phyloP scores from a whole-genome alignment of 2,113 vertebrate genomes.

The Phyllostomus hastatus region DNA sequence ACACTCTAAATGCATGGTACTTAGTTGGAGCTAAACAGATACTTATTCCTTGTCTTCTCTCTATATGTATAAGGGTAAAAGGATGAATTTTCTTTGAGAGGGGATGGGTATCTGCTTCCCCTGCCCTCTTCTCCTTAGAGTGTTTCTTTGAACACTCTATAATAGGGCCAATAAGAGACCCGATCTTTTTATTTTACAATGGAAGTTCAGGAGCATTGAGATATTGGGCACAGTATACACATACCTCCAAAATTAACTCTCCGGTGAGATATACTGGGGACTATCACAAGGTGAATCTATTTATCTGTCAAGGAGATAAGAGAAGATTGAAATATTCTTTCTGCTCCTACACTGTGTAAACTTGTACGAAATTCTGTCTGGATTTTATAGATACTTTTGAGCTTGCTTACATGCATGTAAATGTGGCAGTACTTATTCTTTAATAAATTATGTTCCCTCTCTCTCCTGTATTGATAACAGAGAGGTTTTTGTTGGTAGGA shows the following conservation, averaged over 20 bases:
- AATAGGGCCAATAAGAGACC: neutral
- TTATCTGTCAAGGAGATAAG: conserved; percentile 7
- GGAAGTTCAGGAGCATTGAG: neutral
- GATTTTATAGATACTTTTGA: neutral
- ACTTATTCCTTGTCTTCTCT: neutral
- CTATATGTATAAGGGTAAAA: neutral
- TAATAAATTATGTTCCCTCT: neutral
- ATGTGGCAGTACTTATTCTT: neutral
- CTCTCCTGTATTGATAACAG: neutral
- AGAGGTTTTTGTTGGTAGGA: neutral
- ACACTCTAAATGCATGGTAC: neutral
- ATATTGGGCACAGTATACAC: neutral
- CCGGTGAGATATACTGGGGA: neutral
- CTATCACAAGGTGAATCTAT: neutral
- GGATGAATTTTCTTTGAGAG: neutral
- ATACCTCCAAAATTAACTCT: neutral
- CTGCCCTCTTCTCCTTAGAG: neutral
- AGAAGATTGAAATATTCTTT: neutral
- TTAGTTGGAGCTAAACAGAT: neutral
- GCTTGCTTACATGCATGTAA: neutral
- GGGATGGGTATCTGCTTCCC: neutral
- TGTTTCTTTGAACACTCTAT: neutral
- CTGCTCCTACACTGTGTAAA: neutral
- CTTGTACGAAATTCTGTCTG: neutral
- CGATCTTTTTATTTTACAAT: neutral